Evolutionary conservation across 2,113 vertebrate species (phyloP).

Genomic region (Brachypteracias leptosomus): DNA sequence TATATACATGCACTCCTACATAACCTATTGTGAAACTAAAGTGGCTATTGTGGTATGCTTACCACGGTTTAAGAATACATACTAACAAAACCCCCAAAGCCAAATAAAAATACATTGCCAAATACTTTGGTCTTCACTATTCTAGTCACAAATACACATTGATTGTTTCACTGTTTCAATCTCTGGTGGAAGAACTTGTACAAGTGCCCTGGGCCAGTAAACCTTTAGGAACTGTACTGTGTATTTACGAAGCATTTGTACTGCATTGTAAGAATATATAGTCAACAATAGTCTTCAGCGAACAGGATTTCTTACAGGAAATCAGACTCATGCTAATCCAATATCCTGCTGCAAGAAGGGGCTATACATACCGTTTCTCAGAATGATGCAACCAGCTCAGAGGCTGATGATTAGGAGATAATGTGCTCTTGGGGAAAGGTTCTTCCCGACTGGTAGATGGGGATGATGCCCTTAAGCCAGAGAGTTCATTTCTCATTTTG

Average conservation of each 20-base stretch:
- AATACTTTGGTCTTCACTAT: not conserved
- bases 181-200: not conserved
- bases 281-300: not conserved
- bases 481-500: not conserved
- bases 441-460: not conserved
- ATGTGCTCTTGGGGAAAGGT: not conserved
- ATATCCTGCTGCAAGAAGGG: not conserved
- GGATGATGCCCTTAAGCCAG: not conserved
- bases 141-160: not conserved
- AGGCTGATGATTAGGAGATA: not conserved
- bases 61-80: not conserved
- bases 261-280: accelerated
- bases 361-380: not conserved
- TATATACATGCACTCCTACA: not conserved
- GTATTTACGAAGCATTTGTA: not conserved
- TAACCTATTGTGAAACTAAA: not conserved
- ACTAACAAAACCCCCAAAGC: not conserved
- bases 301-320: not conserved
- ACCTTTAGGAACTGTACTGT: not conserved
- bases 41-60: not conserved
- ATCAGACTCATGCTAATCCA: not conserved
- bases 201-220: not conserved
- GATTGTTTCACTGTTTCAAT: not conserved
- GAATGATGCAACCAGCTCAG: not conserved
- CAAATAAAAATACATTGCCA: not conserved